Evolutionary conservation across 1,140 invertebrate genomes (phyloP), one percentile per base, ranked within the genome.

Genomic region (Battus philenor): DNA sequence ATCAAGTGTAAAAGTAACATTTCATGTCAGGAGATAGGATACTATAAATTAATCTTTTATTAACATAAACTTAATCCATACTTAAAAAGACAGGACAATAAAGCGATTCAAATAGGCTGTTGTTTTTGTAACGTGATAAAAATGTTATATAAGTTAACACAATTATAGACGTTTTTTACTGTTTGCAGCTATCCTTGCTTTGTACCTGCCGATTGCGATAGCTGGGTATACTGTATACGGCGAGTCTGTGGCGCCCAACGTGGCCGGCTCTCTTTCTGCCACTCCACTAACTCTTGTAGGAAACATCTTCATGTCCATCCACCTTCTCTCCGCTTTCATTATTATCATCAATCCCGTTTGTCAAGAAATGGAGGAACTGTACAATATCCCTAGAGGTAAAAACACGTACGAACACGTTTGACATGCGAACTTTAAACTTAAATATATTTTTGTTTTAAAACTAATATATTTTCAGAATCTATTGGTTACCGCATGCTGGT

Each of bases 301-400:
- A n/a, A 87, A 91, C 56, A 64, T 91, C 12, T 70, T 91, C 2
- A 89, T 93, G 84, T 83, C 88, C 0, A 48, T 88, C 2, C 91
- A 93, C 68, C 70, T 92, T 1, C 65, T 92, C 7, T 73, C 89
- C 18, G 91, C 90, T 4, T 92, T 92, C 59, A 69, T 91, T 15
- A 91, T 93, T 48, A 79, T 91, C 32, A 86, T 91, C 24, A 92
- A 92, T 69, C 90, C 91, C 0, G 87, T 92, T 10, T 88, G 87
- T 55, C 90, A 92, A 68, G 90, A 93, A 60, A 66, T 93, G 22
- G 93, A 95, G 77, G 88, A 92, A 51, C 72, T 91, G 0, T 87
- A 93, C 36, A 84, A 87, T 22, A 79, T 93, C 9, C 89, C 91
- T 16, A 86, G 87, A 60, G 65, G 92, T 93, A 77, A 87, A 82